Percentiles rank a stretch among this genome's conserved stretches.
Conservation (phyloP, 2,113 vertebrate genomes). For the Bujurquina vittata region DNA sequence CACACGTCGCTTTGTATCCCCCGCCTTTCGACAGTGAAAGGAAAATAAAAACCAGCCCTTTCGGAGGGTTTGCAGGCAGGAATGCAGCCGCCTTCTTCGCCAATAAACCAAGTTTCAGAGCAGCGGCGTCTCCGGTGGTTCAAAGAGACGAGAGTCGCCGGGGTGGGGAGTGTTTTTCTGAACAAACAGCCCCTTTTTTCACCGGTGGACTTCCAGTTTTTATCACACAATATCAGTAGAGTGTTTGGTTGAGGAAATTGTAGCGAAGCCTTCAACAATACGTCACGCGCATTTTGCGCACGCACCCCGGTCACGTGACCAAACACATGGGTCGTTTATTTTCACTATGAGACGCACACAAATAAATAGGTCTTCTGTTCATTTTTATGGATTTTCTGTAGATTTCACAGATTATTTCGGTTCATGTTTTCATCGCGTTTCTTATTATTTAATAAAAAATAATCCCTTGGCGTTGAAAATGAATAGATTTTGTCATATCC, state of each 20-base stretch:
- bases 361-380: neutral
- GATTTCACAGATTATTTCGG: neutral
- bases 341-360: slow-evolving; percentile 36
- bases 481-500: slow-evolving; percentile 2
- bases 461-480: neutral
- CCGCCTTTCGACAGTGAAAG: slow-evolving; percentile 66
- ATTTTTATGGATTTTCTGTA: neutral
- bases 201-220: slow-evolving; percentile 56
- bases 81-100: slow-evolving; percentile 15
- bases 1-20: slow-evolving; percentile 77
- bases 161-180: neutral
- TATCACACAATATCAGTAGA: slow-evolving; percentile 63
- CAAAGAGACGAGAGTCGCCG: neutral
- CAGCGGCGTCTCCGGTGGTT: neutral
- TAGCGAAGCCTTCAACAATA: slow-evolving; percentile 59
- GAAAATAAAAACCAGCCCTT: slow-evolving; percentile 44
- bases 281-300: slow-evolving; percentile 58
- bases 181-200: slow-evolving; percentile 24
- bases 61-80: slow-evolving; percentile 28
- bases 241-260: slow-evolving; percentile 74
- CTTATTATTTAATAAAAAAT: neutral
- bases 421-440: neutral
- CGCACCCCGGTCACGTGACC: slow-evolving; percentile 75
- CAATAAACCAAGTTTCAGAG: neutral
- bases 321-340: slow-evolving; percentile 72